Percentiles rank a stretch among this genome's conserved stretches.
Conservation (phyloP, 2,888 invertebrate genomes). For the Eurois occulta region DNA sequence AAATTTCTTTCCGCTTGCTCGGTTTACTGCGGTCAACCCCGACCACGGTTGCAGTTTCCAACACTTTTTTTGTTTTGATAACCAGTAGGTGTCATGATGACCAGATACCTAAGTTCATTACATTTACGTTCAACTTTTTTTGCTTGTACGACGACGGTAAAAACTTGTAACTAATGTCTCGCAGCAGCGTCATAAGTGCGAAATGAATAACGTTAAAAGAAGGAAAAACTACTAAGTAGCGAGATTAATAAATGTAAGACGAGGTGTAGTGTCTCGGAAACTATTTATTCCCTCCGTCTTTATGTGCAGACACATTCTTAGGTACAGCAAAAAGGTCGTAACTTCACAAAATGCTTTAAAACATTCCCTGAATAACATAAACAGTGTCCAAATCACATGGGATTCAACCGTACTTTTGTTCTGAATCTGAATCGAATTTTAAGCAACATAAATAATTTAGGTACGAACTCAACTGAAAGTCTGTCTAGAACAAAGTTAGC, state of each 20-base stretch:
- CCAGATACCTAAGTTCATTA: conserved; percentile 49
- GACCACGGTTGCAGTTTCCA: conserved; percentile 69
- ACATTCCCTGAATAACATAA: conserved; percentile 17
- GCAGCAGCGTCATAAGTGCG: conserved; percentile 34
- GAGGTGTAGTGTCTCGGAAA: conserved; percentile 34
- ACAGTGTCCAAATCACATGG: conserved; percentile 5
- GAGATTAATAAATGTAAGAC: conserved; percentile 53
- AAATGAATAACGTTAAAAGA: conserved; percentile 48
- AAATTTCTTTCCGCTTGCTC: conserved; percentile 79
- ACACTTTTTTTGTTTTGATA: conserved; percentile 46
- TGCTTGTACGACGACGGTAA: conserved; percentile 22
- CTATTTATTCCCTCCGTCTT: conserved; percentile 17
- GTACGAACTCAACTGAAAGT: conserved; percentile 41
- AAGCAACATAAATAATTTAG: conserved; percentile 33
- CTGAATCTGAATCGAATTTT: conserved; percentile 25
- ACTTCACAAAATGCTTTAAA: conserved; percentile 8
- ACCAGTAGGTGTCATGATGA: conserved; percentile 31
- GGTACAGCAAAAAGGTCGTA: conserved; percentile 5
- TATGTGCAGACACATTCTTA: conserved; percentile 17
- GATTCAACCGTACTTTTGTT: conserved; percentile 14
- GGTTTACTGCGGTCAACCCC: conserved; percentile 76
- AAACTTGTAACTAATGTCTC: conserved; percentile 47
- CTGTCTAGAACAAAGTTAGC: conserved; percentile 54
- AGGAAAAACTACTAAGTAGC: conserved; percentile 57
- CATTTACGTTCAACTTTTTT: conserved; percentile 41